Evolutionary conservation across 2,113 vertebrate species (phyloP), one percentile per base, ranked within the genome.

Genomic region (Ochotona princeps): DNA sequence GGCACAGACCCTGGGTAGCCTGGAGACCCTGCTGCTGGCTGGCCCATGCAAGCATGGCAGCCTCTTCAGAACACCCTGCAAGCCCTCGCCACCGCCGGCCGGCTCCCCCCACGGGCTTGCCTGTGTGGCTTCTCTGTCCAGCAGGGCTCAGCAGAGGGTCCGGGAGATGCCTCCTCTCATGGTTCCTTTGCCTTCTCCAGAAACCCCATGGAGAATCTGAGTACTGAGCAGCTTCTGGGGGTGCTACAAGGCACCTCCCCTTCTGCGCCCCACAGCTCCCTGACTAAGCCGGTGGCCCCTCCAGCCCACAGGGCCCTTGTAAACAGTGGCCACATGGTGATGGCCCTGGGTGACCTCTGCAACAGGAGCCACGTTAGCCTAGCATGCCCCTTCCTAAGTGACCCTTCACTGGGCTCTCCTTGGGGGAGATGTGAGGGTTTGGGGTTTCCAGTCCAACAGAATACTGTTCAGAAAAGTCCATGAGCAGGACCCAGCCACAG

Each of bases 121-220:
- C 49, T 72, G 63, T 30, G 78, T 47, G 72, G 54, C 78, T 78
- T 66, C 76, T 76, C 21, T 75, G 79, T 67, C 72, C 30, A 35
- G 35, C 44, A 81, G 57, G 38, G 30, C 49, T 61, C 47, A 25
- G 30, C 14, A 44, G 4, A 44, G 38, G 38, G 38, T 44, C 5
- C 5, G 2, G 7, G 25, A 30, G 70, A 54, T 17, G 4, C 32
- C 51, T 75, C 14, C 14, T 47, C 9, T 61, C 26, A 21, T 74
- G 30, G 23, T 17, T 28, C 74, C 49, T 86, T 67, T 80, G n/a
- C 74, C 81, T 32, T 92, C 92, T 81, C 84, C 69, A 49, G 63
- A 57, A 15, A 84, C 30, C 51, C 17, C 26, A 26, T 28, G 25
- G 35, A 21, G 38, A 72, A 63, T 28, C n/a, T 83, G 20, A 81